Base-by-base conservation (phyloP, 2,888 invertebrate genomes). In the Pachymerium ferrugineum region DNA sequence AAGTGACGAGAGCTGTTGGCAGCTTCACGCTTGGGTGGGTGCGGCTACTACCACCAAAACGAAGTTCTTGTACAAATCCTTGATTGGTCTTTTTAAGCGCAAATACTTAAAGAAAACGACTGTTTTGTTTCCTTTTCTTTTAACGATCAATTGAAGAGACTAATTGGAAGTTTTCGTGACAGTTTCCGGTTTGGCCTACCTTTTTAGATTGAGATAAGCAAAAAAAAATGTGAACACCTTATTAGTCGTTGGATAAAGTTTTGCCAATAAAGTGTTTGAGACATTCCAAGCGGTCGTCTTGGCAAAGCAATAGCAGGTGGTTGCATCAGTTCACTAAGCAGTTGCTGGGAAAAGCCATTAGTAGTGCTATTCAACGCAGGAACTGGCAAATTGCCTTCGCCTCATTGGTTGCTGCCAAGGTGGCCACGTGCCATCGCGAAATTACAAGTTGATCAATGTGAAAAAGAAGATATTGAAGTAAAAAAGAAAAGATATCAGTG, bases 281-380 rank as follows among this genome's bases (percentile, higher is more conserved):
- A 54, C 47, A 54, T 54, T 54, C 47, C 47, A 10, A n/a, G 14
- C 19, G 47, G 47, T 54, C 22, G 47, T 54, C 47, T 54, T 54
- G 47, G 47, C 47, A 54, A 54, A 54, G 47, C 47, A 54, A 54
- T 54, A 54, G 47, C 47, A 54, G 47, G 47, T 54, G 47, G 47
- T 54, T 54, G 47, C 47, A 54, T 54, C 47, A 54, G 47, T 54
- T 54, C 47, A 54, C 47, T 54, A 54, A 54, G 47, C 47, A 54
- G 47, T 54, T 54, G 47, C 47, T 16, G 47, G 47, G 47, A 54
- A 54, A 54, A 54, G 47, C 47, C 47, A 54, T 54, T 54, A 54
- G 47, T 54, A 54, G 47, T 54, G 47, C 47, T 54, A 54, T 54
- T 54, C 47, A 54, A 54, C 47, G 47, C 47, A 54, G 47, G 47